phyloP scores from a whole-genome alignment of 2,797 vertebrate species.

The Phylloscopus collybita region DNA sequence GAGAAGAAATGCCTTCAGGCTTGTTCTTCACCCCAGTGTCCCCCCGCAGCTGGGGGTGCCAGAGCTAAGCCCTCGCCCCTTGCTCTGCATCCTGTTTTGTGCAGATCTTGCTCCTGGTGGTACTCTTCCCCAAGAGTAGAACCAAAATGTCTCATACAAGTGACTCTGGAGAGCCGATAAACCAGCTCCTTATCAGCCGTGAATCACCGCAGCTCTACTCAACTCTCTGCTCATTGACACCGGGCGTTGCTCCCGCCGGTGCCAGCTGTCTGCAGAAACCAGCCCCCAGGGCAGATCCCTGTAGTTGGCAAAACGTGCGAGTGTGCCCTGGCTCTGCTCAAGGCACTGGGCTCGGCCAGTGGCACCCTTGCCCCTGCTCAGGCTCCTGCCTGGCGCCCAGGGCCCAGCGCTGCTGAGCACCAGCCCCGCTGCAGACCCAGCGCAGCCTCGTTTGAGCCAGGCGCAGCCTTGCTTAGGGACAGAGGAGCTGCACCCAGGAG shows the following conservation, averaged over 20 bases:
- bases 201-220: background rate
- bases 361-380: background rate
- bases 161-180: background rate
- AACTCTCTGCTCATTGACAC: background rate
- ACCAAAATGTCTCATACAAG: background rate
- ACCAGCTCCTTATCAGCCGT: background rate
- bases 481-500: rapidly evolving
- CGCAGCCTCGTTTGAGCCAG: rapidly evolving
- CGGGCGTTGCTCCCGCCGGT: rapidly evolving
- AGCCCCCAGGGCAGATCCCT: background rate
- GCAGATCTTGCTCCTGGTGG: background rate
- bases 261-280: background rate
- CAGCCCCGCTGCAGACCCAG: background rate
- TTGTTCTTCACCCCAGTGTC: background rate
- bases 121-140: background rate
- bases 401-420: background rate
- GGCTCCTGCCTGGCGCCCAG: background rate
- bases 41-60: background rate
- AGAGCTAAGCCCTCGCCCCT: background rate
- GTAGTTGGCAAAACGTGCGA: rapidly evolving
- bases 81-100: background rate
- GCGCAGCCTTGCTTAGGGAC: background rate
- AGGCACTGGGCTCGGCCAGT: background rate
- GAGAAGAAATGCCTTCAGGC: background rate
- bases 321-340: rapidly evolving